Percentiles rank a stretch among this genome's conserved stretches.
Conservation (phyloP, 2,797 vertebrate genomes). For the Siniperca undulata region DNA sequence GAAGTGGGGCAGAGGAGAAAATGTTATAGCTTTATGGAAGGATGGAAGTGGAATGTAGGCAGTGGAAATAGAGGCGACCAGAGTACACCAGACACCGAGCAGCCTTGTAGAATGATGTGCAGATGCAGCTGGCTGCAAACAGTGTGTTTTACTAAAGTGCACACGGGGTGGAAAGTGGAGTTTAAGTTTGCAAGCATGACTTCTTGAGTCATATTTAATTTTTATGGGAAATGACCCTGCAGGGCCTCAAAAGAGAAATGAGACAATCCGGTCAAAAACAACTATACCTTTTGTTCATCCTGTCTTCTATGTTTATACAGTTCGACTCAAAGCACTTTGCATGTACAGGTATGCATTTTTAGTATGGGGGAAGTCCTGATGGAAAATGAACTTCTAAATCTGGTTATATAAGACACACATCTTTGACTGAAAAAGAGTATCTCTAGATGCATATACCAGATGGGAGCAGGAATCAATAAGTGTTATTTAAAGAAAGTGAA, state of each 20-base stretch:
- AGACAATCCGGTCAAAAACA: constrained; percentile 20
- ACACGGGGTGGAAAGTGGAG: constrained; percentile 63
- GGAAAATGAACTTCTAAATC: constrained; percentile 27
- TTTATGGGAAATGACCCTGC: constrained; percentile 55
- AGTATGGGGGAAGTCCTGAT: background rate
- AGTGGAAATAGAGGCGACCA: constrained; percentile 70
- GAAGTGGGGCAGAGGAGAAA: constrained; percentile 60
- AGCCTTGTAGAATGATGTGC: constrained; percentile 66
- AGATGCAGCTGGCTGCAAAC: constrained; percentile 63
- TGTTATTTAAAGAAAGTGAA: constrained; percentile 78
- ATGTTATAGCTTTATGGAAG: constrained; percentile 62
- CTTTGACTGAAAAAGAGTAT: constrained; percentile 3
- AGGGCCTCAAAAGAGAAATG: constrained; percentile 32
- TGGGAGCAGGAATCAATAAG: constrained; percentile 71
- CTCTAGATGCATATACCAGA: constrained; percentile 20
- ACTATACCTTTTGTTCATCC: constrained; percentile 22
- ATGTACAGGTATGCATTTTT: background rate
- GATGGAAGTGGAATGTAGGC: constrained; percentile 70
- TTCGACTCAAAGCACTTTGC: background rate
- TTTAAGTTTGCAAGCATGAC: constrained; percentile 41
- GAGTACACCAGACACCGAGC: constrained; percentile 68
- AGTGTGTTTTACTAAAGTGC: constrained; percentile 66
- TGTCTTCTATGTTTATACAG: constrained; percentile 9
- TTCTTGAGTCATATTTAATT: constrained; percentile 59
- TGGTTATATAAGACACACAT: constrained; percentile 7